Conservation (phyloP, 2,797 vertebrate genomes). For the Protosalanx chinensis region DNA sequence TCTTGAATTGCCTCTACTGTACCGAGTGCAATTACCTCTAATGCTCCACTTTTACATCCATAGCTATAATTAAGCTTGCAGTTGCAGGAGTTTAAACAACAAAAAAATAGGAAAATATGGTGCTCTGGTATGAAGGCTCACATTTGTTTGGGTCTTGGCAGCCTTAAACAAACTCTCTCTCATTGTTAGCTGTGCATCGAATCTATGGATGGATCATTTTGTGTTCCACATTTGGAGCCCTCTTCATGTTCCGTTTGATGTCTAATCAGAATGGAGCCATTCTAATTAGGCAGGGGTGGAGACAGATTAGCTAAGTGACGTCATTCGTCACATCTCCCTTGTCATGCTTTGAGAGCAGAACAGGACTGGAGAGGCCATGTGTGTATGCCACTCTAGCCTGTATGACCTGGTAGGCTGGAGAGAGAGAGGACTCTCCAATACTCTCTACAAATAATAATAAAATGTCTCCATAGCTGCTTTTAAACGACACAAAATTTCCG, state of each 20-base stretch:
- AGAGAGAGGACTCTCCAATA: background rate
- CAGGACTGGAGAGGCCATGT: background rate
- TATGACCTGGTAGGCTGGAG: background rate
- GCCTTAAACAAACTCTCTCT: background rate
- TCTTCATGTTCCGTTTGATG: conserved; percentile 14
- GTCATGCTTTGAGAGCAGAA: conserved; percentile 1
- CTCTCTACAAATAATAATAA: background rate
- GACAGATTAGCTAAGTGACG: conserved; percentile 23
- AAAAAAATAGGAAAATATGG: background rate
- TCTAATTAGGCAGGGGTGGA: conserved; percentile 25
- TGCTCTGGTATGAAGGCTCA: conserved; percentile 15
- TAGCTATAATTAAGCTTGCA: conserved; percentile 1
- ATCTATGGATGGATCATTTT: conserved; percentile 20
- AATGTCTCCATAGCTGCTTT: background rate
- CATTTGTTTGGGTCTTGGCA: background rate
- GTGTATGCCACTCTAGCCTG: background rate
- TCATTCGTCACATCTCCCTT: conserved; percentile 7
- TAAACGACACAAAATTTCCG: background rate
- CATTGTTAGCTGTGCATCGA: background rate
- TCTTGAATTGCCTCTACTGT: conserved; percentile 6
- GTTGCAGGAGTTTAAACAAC: background rate
- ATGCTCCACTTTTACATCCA: conserved; percentile 3
- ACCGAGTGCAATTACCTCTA: background rate
- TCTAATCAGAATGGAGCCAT: conserved; percentile 27
- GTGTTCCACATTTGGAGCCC: conserved; percentile 9